These are phyloP conservation scores for Jacana jacana DNA, from an alignment of 2,113 vertebrate genomes.

Conservation along the genomic window DNA sequence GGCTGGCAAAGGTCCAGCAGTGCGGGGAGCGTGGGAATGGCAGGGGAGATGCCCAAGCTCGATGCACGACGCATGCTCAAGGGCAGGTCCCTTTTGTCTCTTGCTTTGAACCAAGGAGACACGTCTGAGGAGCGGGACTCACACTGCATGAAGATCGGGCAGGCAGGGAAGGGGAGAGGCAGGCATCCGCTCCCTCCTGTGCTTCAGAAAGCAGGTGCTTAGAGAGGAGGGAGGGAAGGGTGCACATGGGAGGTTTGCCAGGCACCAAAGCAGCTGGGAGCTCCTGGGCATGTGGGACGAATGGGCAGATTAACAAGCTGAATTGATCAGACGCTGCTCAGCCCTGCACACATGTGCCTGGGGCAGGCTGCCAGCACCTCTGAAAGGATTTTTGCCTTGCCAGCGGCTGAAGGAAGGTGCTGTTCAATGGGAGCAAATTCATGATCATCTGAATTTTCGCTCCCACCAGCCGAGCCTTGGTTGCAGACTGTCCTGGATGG, in stretches of 20 bases:
- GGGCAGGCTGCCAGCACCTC: not conserved
- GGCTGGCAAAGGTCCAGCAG: not conserved
- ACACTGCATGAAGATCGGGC: not conserved
- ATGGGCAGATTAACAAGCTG: not conserved
- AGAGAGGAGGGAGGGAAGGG: not conserved
- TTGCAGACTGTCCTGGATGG: not conserved
- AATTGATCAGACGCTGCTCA: not conserved
- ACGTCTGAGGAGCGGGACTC: not conserved
- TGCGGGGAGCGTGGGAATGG: not conserved
- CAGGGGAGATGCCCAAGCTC: not conserved
- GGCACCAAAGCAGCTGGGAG: not conserved
- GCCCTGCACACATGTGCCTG: not conserved
- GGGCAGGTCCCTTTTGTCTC: not conserved
- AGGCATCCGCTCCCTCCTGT: not conserved
- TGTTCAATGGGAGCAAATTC: not conserved
- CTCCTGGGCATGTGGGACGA: not conserved
- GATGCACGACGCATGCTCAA: rapidly evolving
- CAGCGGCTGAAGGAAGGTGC: not conserved
- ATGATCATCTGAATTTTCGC: not conserved
- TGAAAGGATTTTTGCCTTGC: not conserved
- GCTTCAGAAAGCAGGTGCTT: not conserved
- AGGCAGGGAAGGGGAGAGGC: not conserved
- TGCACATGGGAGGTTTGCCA: not conserved
- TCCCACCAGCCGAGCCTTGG: not conserved
- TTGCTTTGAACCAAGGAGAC: not conserved